Base-by-base conservation (phyloP, 2,888 invertebrate genomes). In the Dynastes tityus region DNA sequence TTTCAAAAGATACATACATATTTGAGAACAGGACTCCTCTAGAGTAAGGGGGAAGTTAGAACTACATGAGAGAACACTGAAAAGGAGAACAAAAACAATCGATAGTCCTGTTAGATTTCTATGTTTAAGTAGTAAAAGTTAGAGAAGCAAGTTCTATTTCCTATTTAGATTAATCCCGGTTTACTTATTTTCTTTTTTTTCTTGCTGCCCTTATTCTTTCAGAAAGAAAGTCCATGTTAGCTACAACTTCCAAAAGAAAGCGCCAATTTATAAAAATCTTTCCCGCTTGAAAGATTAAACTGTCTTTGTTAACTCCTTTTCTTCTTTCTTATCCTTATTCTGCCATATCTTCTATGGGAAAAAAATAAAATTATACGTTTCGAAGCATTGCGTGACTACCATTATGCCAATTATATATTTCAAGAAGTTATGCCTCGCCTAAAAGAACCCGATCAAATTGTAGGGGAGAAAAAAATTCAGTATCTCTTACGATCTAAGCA, bases 341-440 rank as follows among this genome's bases (percentile, higher is more conserved):
- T n/a, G 32, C 49, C 49, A 11, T 49, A 55, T n/a, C 53, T 55
- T n/a, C n/a, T 16, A 55, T 53, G 51, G 70, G 53, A 70, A 11
- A 45, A 53, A 70, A 49, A 27, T 71, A n/a, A 71, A 71, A 71
- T 71, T 71, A 71, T n/a, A 71, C 16, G 55, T 71, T 71, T 5
- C 2, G 16, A 22, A 16, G 16, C 37, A 55, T 71, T 71, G 71
- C 71, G 71, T 71, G 71, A 71, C 55, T 27, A 22, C 55, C 37
- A 71, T 71, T 71, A 71, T 71, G 58, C 58, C 71, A 71, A 71
- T 71, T 71, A 71, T 40, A 37, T 37, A 37, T 71, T 71, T 71
- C 71, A 71, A 71, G 58, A 37, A 53, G 58, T 55, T 55, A 71
- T 71, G 16, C 71, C 71, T 32, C 58, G 37, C 4, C 70, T 32